phyloP scores from a whole-genome alignment of 2,113 vertebrate species.

The Okapia johnstoni region DNA sequence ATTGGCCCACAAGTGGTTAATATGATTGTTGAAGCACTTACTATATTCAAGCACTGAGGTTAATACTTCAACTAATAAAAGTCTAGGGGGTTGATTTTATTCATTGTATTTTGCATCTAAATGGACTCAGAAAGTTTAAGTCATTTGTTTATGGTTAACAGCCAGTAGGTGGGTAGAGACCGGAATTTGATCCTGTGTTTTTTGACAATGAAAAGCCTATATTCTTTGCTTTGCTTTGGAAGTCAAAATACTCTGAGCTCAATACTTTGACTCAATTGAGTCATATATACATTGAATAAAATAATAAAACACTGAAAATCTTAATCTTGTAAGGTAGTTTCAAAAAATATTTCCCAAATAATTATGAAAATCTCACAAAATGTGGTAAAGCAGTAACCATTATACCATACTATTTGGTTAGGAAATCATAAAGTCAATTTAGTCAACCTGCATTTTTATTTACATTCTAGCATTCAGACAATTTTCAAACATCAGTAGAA shows the following conservation, averaged over 20 bases:
- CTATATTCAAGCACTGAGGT: not conserved
- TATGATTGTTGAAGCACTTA: not conserved
- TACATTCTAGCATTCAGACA: not conserved
- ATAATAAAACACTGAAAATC: not conserved
- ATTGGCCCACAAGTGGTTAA: not conserved
- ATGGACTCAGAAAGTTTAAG: not conserved
- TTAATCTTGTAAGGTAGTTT: not conserved
- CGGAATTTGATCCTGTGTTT: not conserved
- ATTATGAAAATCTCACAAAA: not conserved
- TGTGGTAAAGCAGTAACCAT: not conserved
- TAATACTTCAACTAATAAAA: not conserved
- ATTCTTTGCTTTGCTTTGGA: not conserved
- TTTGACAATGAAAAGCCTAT: not conserved
- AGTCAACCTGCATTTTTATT: not conserved
- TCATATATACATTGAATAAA: not conserved
- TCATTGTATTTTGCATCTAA: not conserved
- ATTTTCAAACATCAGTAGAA: not conserved
- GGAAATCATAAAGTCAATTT: not conserved
- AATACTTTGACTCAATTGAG: not conserved
- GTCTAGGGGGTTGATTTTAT: not conserved
- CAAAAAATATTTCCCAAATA: not conserved
- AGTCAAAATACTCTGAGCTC: not conserved
- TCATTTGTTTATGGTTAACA: not conserved
- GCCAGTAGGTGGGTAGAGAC: not conserved
- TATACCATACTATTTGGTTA: not conserved